Conservation (phyloP, 2,797 vertebrate species). For the Euthynnus affinis region DNA sequence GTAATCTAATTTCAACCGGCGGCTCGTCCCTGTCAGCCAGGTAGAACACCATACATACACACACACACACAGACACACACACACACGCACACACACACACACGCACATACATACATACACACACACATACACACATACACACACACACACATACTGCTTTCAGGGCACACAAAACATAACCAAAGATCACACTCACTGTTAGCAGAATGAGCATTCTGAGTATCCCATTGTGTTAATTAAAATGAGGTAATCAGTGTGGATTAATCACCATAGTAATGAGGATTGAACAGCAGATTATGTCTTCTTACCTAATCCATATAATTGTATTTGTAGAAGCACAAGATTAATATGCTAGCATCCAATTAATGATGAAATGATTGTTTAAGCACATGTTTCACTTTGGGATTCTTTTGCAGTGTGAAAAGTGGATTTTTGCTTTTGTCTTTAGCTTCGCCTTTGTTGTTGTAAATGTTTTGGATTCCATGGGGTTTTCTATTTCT, state of each 20-base stretch:
- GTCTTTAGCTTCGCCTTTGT: constrained; percentile 21
- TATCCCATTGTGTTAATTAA: constrained; percentile 83
- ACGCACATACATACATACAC: constrained; percentile 1
- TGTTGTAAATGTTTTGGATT: constrained; percentile 38
- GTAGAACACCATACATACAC: constrained; percentile 52
- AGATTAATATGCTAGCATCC: constrained; percentile 71
- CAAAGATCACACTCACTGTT: constrained; percentile 63
- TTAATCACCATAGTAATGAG: constrained; percentile 83
- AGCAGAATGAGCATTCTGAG: constrained; percentile 58
- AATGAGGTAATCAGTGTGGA: constrained; percentile 82
- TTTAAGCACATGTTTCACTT: constrained; percentile 56
- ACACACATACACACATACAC: neutral
- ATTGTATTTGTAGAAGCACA: constrained; percentile 81
- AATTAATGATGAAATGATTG: constrained; percentile 72
- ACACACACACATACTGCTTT: constrained; percentile 22
- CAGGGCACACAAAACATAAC: constrained; percentile 40
- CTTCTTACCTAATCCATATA: constrained; percentile 80
- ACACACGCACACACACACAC: neutral
- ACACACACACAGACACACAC: neutral
- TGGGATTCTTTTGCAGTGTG: constrained; percentile 3
- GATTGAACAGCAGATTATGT: constrained; percentile 81
- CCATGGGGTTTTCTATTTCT: constrained; percentile 34
- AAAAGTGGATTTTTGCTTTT: constrained; percentile 44
- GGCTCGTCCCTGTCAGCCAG: constrained; percentile 72
- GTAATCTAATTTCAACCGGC: constrained; percentile 86